Conservation (phyloP, 2,113 vertebrate species). For the Serilophus lunatus region DNA sequence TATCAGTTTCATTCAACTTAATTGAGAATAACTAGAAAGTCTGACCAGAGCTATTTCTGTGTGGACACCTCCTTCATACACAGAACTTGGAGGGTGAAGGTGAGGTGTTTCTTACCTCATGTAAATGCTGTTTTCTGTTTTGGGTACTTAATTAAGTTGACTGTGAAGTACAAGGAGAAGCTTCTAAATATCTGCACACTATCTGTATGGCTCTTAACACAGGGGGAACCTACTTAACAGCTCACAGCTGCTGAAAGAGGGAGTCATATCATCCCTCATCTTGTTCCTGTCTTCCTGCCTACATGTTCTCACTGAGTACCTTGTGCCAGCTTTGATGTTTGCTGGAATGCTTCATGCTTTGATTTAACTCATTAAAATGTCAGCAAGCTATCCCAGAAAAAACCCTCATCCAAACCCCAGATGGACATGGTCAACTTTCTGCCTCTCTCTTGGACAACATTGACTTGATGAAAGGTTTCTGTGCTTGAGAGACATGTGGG, state of each 20-base stretch:
- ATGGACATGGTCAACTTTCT: not conserved
- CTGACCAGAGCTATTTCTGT: not conserved
- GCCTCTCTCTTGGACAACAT: not conserved
- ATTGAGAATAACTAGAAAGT: not conserved
- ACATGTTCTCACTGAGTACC: not conserved
- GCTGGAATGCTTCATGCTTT: not conserved
- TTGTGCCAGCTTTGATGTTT: not conserved
- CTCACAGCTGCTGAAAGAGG: not conserved
- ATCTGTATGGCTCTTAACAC: not conserved
- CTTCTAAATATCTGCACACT: not conserved
- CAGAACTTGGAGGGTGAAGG: not conserved
- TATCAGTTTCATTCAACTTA: not conserved
- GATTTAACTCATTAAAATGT: not conserved
- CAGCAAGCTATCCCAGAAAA: not conserved
- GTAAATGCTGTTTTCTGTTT: not conserved
- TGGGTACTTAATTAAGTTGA: not conserved
- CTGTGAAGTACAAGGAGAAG: not conserved
- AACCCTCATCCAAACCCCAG: not conserved
- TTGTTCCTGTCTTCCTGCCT: not conserved
- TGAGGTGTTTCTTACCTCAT: not conserved
- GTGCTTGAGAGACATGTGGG: not conserved
- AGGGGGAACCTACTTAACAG: not conserved
- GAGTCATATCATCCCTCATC: not conserved
- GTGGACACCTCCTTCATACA: fast-evolving
- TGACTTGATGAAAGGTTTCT: not conserved